A percentile compares a stretch with the other conserved stretches of the same genome.
phyloP scores from a whole-genome alignment of 1,140 invertebrate species.

The Trinorchestia longiramus region DNA sequence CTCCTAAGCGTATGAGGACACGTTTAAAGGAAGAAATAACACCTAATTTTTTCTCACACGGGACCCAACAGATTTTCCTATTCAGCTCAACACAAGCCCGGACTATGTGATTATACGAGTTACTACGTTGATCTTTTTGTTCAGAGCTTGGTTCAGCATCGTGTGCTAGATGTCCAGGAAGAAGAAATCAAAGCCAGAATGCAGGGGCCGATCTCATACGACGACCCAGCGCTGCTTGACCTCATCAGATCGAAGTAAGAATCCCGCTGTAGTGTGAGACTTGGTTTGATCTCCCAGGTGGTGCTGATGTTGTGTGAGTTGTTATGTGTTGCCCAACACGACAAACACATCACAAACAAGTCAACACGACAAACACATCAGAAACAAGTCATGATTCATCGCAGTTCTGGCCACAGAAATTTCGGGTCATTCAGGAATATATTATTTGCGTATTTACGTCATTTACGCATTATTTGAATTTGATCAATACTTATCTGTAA shows the following conservation, averaged over 20 bases:
- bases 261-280: no score
- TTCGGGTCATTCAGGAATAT: no score
- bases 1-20: neutral
- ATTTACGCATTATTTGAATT: no score
- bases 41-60: neutral
- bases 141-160: neutral
- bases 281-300: no score
- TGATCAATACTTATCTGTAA: no score
- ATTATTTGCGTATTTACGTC: no score
- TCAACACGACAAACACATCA: no score
- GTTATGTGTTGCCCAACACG: no score
- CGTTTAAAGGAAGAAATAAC: neutral
- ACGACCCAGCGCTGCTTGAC: constrained; percentile 16
- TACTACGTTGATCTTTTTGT: neutral
- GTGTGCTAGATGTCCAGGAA: neutral
- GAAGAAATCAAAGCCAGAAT: neutral
- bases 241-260: constrained; percentile 33
- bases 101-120: neutral
- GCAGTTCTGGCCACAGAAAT: no score
- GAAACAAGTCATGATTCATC: no score
- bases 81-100: neutral
- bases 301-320: no score
- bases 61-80: neutral
- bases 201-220: neutral
- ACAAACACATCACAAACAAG: no score